Evolutionary conservation across 1,140 invertebrate species (phyloP).

Genomic region (Zaprionus taronus): DNA sequence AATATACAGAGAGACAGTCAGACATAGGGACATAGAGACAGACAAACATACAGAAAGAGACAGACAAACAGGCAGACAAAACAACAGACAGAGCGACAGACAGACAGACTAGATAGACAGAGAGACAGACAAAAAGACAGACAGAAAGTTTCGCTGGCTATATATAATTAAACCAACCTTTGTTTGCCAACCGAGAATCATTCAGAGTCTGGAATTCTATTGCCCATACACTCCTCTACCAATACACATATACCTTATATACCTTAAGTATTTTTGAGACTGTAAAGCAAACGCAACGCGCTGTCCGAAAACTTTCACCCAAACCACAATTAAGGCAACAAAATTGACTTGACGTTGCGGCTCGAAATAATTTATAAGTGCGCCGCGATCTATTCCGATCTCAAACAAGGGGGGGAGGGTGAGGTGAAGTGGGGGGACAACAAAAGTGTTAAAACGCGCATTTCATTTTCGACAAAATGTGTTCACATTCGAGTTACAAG

Average conservation of each 20-base stretch:
- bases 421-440: slow-evolving; percentile 12
- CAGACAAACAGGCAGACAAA: too few species aligned
- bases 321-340: slow-evolving; percentile 37
- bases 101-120: too few species aligned
- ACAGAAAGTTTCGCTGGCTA: too few species aligned
- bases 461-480: slow-evolving; percentile 66
- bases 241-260: not conserved
- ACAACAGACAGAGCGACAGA: too few species aligned
- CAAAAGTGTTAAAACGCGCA: slow-evolving; percentile 74
- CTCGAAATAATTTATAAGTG: slow-evolving; percentile 63
- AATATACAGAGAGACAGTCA: too few species aligned
- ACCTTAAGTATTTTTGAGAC: slow-evolving; percentile 8
- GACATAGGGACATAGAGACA: too few species aligned
- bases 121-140: too few species aligned
- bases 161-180: slow-evolving; percentile 40
- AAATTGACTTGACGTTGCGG: slow-evolving; percentile 54
- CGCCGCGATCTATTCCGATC: slow-evolving; percentile 36
- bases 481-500: slow-evolving; percentile 74
- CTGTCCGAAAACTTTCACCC: slow-evolving; percentile 68
- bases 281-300: slow-evolving; percentile 13
- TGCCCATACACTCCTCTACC: not conserved
- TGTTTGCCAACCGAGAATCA: slow-evolving; percentile 26
- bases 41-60: too few species aligned
- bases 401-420: not conserved
- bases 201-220: slow-evolving; percentile 9